A percentile compares a stretch with the other conserved stretches of the same genome.
phyloP scores from a whole-genome alignment of 92 coral and sea anemone genomes.

The Heliopora coerulea region DNA sequence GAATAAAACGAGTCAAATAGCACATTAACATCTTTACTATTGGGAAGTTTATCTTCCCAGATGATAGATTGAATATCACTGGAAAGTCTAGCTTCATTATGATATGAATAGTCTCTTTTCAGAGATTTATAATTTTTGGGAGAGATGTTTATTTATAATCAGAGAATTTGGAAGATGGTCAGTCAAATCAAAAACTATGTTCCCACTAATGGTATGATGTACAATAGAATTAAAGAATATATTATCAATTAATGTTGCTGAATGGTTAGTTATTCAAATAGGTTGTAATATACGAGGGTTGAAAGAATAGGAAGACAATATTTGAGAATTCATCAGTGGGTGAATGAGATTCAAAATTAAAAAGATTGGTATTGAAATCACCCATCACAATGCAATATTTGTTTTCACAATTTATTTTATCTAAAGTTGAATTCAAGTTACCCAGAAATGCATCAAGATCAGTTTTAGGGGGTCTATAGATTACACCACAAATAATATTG shows the following conservation, averaged over 20 bases:
- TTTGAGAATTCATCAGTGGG: slow-evolving; percentile 30
- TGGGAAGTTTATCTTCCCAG: too few relatives aligned
- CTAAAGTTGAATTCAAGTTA: slow-evolving; percentile 2
- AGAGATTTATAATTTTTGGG: too few relatives aligned
- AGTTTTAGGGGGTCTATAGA: slow-evolving; percentile 38
- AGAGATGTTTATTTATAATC: too few relatives aligned
- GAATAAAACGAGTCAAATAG: too few relatives aligned
- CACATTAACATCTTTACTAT: too few relatives aligned
- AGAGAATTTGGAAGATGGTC: too few relatives aligned
- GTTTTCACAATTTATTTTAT: slow-evolving; percentile 9
- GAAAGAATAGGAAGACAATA: slow-evolving; percentile 26
- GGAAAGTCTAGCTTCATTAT: too few relatives aligned
- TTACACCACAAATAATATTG: slow-evolving; percentile 20
- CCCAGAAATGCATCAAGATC: slow-evolving; percentile 36
- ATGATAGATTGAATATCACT: too few relatives aligned
- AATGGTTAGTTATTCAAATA: slow-evolving; percentile 38
- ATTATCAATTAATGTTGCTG: slow-evolving; percentile 39
- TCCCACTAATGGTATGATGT: too few relatives aligned
- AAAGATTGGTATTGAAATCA: slow-evolving; percentile 25
- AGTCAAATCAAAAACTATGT: too few relatives aligned
- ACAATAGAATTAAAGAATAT: too few relatives aligned
- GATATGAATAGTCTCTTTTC: too few relatives aligned
- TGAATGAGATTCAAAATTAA: slow-evolving; percentile 22
- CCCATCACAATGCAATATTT: slow-evolving; percentile 44
- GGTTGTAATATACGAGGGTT: slow-evolving; percentile 37